phyloP scores from a whole-genome alignment of 2,888 invertebrate genomes.

The Hipparchia semele region DNA sequence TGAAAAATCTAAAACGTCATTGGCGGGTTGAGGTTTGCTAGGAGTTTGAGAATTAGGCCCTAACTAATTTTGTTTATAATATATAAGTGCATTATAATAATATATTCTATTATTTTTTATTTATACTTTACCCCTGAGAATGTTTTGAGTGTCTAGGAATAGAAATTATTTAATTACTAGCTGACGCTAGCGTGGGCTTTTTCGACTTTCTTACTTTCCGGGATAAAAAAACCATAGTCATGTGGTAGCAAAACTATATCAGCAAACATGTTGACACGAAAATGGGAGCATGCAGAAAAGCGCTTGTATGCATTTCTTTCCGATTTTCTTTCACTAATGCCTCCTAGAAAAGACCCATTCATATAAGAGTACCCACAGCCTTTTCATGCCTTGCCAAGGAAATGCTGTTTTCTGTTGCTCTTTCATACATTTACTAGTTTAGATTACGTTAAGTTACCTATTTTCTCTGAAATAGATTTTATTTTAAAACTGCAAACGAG shows the following conservation, averaged over 20 bases:
- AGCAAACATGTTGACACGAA: constrained; percentile 17
- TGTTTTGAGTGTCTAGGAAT: not conserved
- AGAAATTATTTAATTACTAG: too few species aligned
- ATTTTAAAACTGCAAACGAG: not conserved
- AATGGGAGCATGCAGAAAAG: constrained; percentile 14
- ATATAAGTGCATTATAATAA: not conserved
- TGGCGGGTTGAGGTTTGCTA: too few species aligned
- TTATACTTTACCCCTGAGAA: not conserved
- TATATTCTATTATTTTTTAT: too few species aligned
- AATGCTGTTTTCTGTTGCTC: constrained; percentile 21
- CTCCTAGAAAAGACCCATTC: constrained; percentile 21
- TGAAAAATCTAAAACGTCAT: too few species aligned
- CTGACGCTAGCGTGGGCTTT: too few species aligned
- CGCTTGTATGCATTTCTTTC: constrained; percentile 15
- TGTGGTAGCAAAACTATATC: not conserved
- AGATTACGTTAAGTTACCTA: constrained; percentile 12
- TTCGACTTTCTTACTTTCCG: too few species aligned
- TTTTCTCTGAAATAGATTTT: not conserved
- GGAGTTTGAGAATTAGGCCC: too few species aligned
- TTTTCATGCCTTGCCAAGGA: constrained; percentile 22
- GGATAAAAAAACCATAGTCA: too few species aligned
- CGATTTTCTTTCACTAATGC: constrained; percentile 24
- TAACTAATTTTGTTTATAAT: not conserved
- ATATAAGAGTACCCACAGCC: constrained; percentile 14
- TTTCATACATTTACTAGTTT: constrained; percentile 14